Evolutionary conservation across 2,888 invertebrate species (phyloP), one percentile per base, ranked within the genome.

Genomic region (Clanis bilineata): DNA sequence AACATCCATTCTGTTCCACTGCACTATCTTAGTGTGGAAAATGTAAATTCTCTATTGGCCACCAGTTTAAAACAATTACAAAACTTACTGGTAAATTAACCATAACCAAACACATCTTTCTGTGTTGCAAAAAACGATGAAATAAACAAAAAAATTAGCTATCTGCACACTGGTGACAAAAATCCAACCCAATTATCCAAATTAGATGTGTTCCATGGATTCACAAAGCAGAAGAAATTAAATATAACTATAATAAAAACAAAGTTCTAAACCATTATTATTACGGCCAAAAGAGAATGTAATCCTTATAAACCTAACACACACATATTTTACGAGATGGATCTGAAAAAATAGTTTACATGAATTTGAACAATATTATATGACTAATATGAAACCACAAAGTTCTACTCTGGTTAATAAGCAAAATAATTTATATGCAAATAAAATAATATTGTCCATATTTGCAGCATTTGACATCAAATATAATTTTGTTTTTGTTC

Each of bases 321-420:
- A 83, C 81, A 79, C 76, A 78, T 72, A 81, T 76, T 75, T 81
- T 79, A 80, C 79, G 71, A 82, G 86, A 84, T 79, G 72, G 84
- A 90, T 89, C 87, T 89, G 36, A 87, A 88, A 85, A 86, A 79
- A 86, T 79, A 88, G 83, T 83, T 82, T 82, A 85, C 85, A 84
- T 85, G 85, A 51, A 51, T 51, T 51, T 44, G 15, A 32, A 28
- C 18, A 32, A 18, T 18, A 51, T 32, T 25, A 7, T 47, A 51
- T 32, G 18, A 45, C 18, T n/a, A 6, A 51, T 10, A 47, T 23
- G 15, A 47, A 47, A 28, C 15, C n/a, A 28, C n/a, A 12, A 32
- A 51, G 10, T 32, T 32, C 18, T 51, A n/a, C 22, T 44, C 10
- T 18, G 18, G 28, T 32, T 51, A 25, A 51, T 18, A 32, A 4